These are phyloP conservation scores for Pocota personata DNA, from an alignment of 2,888 invertebrate genomes.

Conservation along the genomic window DNA sequence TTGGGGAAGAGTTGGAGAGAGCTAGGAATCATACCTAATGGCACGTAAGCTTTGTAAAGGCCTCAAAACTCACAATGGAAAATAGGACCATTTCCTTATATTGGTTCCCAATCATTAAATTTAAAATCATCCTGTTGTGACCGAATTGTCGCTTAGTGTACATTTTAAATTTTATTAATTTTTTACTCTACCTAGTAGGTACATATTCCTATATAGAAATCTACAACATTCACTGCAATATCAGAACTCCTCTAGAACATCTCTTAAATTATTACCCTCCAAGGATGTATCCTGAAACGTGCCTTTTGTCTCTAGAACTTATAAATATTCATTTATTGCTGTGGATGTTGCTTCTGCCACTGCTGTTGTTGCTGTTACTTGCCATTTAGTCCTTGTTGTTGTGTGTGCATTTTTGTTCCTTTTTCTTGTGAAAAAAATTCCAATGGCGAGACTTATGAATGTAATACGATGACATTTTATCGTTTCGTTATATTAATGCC, in stretches of 20 bases:
- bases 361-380: background rate
- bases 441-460: conserved; percentile 37
- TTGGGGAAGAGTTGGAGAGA: too few species aligned
- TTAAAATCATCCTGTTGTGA: too few species aligned
- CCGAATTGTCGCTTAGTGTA: too few species aligned
- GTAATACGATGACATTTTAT: conserved; percentile 29
- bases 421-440: conserved; percentile 25
- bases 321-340: conserved; percentile 46
- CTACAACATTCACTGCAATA: conserved; percentile 6
- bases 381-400: background rate
- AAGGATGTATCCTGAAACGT: background rate
- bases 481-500: conserved; percentile 19
- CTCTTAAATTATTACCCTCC: conserved; percentile 24
- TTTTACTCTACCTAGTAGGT: background rate
- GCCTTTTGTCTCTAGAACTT: conserved; percentile 30
- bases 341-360: background rate
- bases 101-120: too few species aligned
- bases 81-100: too few species aligned
- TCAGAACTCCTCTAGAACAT: background rate
- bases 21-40: too few species aligned
- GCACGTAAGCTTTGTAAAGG: too few species aligned
- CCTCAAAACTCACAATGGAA: too few species aligned
- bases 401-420: background rate
- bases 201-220: background rate
- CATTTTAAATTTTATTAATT: background rate